Evolutionary conservation across 2,113 vertebrate genomes (phyloP), one percentile per base, ranked within the genome.

Genomic region (Pelmatolapia mariae): DNA sequence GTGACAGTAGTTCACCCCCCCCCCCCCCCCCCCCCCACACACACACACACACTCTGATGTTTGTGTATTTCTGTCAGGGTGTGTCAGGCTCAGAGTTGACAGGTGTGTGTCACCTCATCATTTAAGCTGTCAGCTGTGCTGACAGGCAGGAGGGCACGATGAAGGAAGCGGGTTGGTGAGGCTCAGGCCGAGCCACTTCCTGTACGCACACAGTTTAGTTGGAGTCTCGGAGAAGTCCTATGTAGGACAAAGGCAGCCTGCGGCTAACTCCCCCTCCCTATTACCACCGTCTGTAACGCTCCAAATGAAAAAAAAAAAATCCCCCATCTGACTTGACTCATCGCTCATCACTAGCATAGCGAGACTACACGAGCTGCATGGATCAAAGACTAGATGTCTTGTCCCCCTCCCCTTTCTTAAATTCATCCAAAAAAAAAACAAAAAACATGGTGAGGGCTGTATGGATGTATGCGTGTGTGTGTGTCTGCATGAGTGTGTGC

Each of bases 181-280:
- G 80, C 87, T 94, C 86, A 92, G 86, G 68, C 87, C 7, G 81
- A 94, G 87, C 86, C 89, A 88, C 91, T 93, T 93, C 89, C 90
- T 89, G 82, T 52, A 83, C 13, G 73, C 86, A 11, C 90, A 82
- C 88, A 87, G 54, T 94, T 84, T 92, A 85, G 82, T 84, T 78
- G 61, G 88, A 89, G 66, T 87, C 91, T 90, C 86, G 81, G 91
- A 93, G 84, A 92, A 93, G 80, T 92, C 92, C 87, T 93, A 95
- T 95, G 86, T 95, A 95, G 95, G 93, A 95, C 94, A 95, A 94
- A 93, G 85, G 83, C 88, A 85, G 95, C 93, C 92, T 91, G 87
- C 52, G 86, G 93, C 93, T 73, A 92, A 87, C 83, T 43, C 81
- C 88, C 87, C 84, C 84, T 86, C 82, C 89, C 50, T 87, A 89